Evolutionary conservation across 2,888 invertebrate species (phyloP).

Genomic region (Tetranychus piercei): DNA sequence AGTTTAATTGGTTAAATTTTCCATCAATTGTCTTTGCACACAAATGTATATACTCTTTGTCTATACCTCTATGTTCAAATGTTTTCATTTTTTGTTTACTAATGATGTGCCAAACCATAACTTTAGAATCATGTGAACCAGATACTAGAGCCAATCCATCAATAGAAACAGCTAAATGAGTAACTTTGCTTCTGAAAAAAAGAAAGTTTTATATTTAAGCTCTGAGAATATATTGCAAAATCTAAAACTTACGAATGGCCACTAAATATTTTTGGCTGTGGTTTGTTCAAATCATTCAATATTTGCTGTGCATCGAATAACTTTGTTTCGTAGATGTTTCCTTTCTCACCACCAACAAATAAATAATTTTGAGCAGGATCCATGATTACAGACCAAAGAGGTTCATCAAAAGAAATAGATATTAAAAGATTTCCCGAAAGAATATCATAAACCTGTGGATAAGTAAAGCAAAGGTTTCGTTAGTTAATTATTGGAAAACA

Average conservation of each 20-base stretch:
- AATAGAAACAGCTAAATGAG: slow-evolving; percentile 50
- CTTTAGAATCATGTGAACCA: slow-evolving; percentile 52
- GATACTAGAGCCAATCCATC: slow-evolving; percentile 54
- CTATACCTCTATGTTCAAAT: slow-evolving; percentile 48
- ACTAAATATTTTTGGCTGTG: neutral
- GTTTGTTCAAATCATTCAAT: slow-evolving; percentile 31
- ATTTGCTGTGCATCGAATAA: slow-evolving; percentile 48
- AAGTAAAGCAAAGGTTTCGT: neutral
- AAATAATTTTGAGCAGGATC: slow-evolving; percentile 50
- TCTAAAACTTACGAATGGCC: slow-evolving; percentile 29
- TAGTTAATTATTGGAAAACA: neutral
- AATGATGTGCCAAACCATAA: slow-evolving; percentile 60
- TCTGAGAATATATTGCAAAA: slow-evolving; percentile 11
- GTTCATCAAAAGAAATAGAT: slow-evolving; percentile 51
- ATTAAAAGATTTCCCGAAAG: slow-evolving; percentile 48
- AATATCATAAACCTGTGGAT: slow-evolving; percentile 47
- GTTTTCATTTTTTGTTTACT: slow-evolving; percentile 53
- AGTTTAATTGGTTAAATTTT: too few relatives aligned
- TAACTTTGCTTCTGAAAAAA: slow-evolving; percentile 36
- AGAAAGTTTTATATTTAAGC: slow-evolving; percentile 23
- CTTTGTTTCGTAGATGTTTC: slow-evolving; percentile 47
- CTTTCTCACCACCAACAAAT: slow-evolving; percentile 53
- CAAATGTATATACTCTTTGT: neutral
- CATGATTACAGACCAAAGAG: slow-evolving; percentile 48
- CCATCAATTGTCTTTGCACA: too few relatives aligned